Evolutionary conservation across 2,113 vertebrate species (phyloP), one percentile per base, ranked within the genome.

Genomic region (Antennarius striatus): DNA sequence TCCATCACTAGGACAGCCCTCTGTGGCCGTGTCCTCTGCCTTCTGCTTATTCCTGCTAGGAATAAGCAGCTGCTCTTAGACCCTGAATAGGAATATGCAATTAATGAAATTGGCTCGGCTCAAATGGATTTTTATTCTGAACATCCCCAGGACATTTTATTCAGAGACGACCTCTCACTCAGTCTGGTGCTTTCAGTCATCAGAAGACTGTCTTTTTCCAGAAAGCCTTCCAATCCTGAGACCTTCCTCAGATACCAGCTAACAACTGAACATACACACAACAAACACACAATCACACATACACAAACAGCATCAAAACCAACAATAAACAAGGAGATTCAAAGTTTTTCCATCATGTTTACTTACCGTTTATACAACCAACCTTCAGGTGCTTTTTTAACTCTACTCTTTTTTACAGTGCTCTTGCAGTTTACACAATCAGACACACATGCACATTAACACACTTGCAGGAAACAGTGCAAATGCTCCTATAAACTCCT

Each of bases 301-400:
- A 43, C 65, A 71, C 56, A 81, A 60, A 81, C 58, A 59, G 8
- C 22, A 55, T 83, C 46, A 77, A 71, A 73, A 75, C 11, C 68
- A 77, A 80, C 85, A 78, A 62, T 79, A 83, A 83, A 85, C 86
- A 86, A 91, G 86, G 88, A 88, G 87, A 84, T 81, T 89, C 59
- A 68, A 65, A 36, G 17, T 72, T 77, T 81, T 78, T 76, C 66
- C 73, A 71, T 79, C 73, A 72, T 74, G 80, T 86, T 86, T 87
- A 78, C 85, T 81, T 79, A 84, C 69, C 39, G 52, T 87, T 88
- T 84, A 68, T 89, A 91, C 76, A 87, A 86, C 79, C 81, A 79
- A 89, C 82, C 75, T 88, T 89, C 90, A 90, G 90, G 90, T 90
- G 86, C 84, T 89, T 91, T 91, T 84, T 81, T 69, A 86, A 86